Evolutionary conservation across 2,797 vertebrate species (phyloP).

Genomic region (Pteronotus mesoamericanus): DNA sequence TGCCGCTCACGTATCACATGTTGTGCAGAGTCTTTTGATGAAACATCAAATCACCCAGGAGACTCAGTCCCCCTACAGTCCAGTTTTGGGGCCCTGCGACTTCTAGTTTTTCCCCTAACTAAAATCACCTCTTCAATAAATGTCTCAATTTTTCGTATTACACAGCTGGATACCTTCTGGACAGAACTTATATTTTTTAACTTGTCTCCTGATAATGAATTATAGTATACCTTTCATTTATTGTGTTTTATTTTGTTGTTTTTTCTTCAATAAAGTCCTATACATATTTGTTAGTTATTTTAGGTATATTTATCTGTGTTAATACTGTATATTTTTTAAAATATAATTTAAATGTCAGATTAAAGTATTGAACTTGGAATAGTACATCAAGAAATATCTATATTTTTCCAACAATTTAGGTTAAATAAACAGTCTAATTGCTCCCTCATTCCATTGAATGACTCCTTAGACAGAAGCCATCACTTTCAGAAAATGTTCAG

Average conservation of each 20-base stretch:
- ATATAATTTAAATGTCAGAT: neutral
- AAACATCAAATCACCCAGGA: neutral
- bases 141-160: neutral
- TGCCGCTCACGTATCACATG: neutral
- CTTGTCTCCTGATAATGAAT: neutral
- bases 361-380: neutral
- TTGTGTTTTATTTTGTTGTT: neutral
- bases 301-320: neutral
- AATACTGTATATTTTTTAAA: neutral
- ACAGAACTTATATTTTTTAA: neutral
- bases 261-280: neutral
- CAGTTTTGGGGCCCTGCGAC: neutral
- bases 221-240: neutral
- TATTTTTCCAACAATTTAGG: neutral
- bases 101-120: neutral
- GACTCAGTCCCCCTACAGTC: neutral
- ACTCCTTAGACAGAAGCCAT: neutral
- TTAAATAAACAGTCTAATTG: neutral
- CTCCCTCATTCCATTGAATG: neutral
- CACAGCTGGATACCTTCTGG: neutral
- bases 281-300: neutral
- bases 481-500: neutral
- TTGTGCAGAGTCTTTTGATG: neutral
- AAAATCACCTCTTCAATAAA: neutral
- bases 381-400: neutral